These are phyloP conservation scores for Denticeps clupeoides DNA, from an alignment of 2,797 vertebrate species.

Conservation along the genomic window DNA sequence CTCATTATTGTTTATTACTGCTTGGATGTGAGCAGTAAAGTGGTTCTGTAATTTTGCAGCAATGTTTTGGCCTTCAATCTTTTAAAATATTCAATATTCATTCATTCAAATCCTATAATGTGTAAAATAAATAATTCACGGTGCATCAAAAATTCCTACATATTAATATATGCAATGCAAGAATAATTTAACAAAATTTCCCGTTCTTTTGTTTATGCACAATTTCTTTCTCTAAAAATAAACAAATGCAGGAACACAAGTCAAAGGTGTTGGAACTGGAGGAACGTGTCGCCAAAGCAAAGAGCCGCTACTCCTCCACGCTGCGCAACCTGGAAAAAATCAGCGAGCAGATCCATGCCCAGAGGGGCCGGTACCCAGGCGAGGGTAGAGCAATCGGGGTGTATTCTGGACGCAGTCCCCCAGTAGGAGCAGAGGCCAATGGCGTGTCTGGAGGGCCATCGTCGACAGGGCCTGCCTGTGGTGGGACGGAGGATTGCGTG, in stretches of 20 bases:
- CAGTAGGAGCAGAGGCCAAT: slow-evolving; percentile 66
- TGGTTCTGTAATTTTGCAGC: no score
- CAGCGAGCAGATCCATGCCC: slow-evolving; percentile 87
- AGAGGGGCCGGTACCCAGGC: slow-evolving; percentile 41
- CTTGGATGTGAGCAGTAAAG: no score
- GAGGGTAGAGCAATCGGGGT: slow-evolving; percentile 25
- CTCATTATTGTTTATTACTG: no score
- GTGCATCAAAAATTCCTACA: no score
- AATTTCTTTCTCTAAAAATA: background rate
- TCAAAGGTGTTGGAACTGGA: slow-evolving; percentile 75
- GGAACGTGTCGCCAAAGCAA: slow-evolving; percentile 70
- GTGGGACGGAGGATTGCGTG: slow-evolving; percentile 33
- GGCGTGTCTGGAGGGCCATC: slow-evolving; percentile 35
- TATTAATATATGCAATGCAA: no score
- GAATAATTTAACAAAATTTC: no score
- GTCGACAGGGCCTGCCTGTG: slow-evolving; percentile 31
- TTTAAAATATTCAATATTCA: no score
- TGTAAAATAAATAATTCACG: no score
- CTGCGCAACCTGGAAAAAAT: slow-evolving; percentile 83
- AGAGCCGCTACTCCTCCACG: slow-evolving; percentile 77
- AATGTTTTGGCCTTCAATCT: no score
- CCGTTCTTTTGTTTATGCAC: no score
- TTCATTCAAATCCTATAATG: no score
- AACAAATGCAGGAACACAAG: slow-evolving; percentile 74
- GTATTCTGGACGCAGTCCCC: slow-evolving; percentile 61